These are phyloP conservation scores for Naso thynnoides DNA, from an alignment of 2,797 vertebrate species.

Conservation along the genomic window DNA sequence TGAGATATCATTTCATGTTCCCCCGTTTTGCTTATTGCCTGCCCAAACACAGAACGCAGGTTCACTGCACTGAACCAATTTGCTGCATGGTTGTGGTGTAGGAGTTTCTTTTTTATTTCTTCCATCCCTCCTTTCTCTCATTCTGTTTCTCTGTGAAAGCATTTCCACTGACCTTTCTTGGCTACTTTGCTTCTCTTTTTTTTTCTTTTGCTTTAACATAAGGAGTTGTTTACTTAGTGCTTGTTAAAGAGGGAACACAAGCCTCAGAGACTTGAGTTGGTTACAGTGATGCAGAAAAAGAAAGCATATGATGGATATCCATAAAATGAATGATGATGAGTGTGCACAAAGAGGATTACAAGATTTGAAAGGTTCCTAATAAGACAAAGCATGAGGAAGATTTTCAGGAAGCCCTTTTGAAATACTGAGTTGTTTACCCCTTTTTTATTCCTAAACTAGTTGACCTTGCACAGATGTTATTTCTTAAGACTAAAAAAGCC, in stretches of 20 bases:
- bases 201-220: slow-evolving; percentile 58
- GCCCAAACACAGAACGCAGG: slow-evolving; percentile 67
- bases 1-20: slow-evolving; percentile 79
- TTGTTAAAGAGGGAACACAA: slow-evolving; percentile 62
- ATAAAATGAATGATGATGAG: slow-evolving; percentile 28
- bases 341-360: slow-evolving; percentile 23
- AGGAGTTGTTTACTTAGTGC: slow-evolving; percentile 73
- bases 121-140: slow-evolving; percentile 30
- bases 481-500: not conserved
- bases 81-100: slow-evolving; percentile 72
- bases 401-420: slow-evolving; percentile 43
- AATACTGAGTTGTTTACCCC: slow-evolving; percentile 19
- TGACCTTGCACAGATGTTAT: slow-evolving; percentile 3
- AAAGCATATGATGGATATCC: slow-evolving; percentile 49
- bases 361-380: slow-evolving; percentile 47
- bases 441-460: no score
- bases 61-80: slow-evolving; percentile 78
- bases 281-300: slow-evolving; percentile 41
- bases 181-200: slow-evolving; percentile 37
- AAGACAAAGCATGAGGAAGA: slow-evolving; percentile 23
- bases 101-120: slow-evolving; percentile 30
- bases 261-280: slow-evolving; percentile 50
- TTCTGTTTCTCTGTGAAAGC: slow-evolving; percentile 51
- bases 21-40: slow-evolving; percentile 65
- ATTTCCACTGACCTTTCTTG: slow-evolving; percentile 63